A percentile compares a stretch with the other conserved stretches of the same genome.
phyloP scores from a whole-genome alignment of 1,140 invertebrate species.

The Polypedilum pembai region DNA sequence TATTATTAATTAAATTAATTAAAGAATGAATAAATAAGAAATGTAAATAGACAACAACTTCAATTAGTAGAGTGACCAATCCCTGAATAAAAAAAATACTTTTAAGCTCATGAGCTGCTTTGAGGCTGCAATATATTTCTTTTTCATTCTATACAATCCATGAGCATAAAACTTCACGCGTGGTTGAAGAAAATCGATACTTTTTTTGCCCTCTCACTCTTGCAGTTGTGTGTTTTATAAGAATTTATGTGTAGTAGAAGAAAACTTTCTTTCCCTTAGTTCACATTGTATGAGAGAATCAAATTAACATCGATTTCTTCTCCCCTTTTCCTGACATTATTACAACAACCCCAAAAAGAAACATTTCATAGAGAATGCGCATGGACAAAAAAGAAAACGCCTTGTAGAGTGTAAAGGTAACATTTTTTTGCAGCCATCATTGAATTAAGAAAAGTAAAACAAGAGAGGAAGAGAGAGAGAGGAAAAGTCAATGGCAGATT shows the following conservation, averaged over 20 bases:
- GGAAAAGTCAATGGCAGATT: background rate
- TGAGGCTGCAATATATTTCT: no score
- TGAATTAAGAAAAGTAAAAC: background rate
- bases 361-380: background rate
- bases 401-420: background rate
- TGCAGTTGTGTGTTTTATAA: no score
- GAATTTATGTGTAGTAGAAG: no score
- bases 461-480: background rate
- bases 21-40: background rate
- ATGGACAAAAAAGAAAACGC: background rate
- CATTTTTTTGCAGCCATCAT: conserved; percentile 11
- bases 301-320: conserved; percentile 15
- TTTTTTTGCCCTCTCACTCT: background rate
- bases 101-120: no score
- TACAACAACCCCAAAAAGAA: conserved; percentile 7
- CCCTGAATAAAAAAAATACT: background rate
- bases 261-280: no score
- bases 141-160: no score
- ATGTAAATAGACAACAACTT: background rate
- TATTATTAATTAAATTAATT: conserved; percentile 15
- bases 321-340: background rate
- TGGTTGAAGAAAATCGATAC: background rate
- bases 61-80: background rate
- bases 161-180: background rate
- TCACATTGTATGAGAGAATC: background rate